These are phyloP conservation scores for Camelus bactrianus DNA, from an alignment of 2,113 vertebrate genomes.

Conservation along the genomic window DNA sequence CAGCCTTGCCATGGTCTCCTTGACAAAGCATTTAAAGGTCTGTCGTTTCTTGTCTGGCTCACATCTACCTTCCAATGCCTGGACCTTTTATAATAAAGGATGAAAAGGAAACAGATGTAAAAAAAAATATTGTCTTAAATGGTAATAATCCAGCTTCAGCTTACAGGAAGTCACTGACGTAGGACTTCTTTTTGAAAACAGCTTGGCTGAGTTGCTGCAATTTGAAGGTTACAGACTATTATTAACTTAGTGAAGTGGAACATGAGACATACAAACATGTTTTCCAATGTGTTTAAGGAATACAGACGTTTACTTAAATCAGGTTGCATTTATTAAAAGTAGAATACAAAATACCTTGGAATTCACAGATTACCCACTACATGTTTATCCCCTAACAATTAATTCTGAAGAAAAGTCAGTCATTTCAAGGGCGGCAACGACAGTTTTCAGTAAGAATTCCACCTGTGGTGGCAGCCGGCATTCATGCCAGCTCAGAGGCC, in stretches of 20 bases:
- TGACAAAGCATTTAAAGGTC: not conserved
- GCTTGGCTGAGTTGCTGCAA: not conserved
- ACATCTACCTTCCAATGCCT: not conserved
- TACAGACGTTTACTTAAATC: conserved; percentile 42
- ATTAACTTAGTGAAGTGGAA: not conserved
- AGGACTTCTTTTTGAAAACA: not conserved
- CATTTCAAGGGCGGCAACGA: not conserved
- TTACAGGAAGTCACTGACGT: conserved; percentile 5
- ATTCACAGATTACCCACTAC: conserved; percentile 12
- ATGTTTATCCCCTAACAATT: conserved; percentile 24
- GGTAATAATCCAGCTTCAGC: not conserved
- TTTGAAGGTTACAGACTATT: not conserved
- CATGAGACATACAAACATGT: not conserved
- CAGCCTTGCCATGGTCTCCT: not conserved
- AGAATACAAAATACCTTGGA: conserved; percentile 54
- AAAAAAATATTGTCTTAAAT: not conserved
- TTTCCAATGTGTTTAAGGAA: conserved; percentile 34
- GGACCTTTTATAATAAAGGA: not conserved
- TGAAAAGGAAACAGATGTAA: not conserved
- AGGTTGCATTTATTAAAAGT: conserved; percentile 67
- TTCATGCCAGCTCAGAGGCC: not conserved
- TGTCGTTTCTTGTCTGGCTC: not conserved
- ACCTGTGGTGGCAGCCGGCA: not conserved
- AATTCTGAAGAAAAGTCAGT: conserved; percentile 38
- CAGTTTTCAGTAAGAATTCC: not conserved